Evolutionary conservation across 2,797 vertebrate species (phyloP).

Genomic region (Amphiprion clarkii): DNA sequence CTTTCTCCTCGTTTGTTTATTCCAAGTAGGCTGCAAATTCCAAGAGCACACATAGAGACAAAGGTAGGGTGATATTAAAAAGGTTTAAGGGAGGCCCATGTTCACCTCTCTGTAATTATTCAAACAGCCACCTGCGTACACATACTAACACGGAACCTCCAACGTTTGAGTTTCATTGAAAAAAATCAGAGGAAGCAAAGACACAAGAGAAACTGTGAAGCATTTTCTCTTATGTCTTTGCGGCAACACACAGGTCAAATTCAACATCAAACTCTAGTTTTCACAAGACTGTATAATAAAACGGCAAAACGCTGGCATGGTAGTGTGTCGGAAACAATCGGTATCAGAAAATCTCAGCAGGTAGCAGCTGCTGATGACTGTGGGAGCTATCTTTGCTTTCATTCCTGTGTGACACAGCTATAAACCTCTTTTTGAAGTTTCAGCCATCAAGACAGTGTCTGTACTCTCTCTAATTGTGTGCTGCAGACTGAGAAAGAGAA

Average conservation of each 20-base stretch:
- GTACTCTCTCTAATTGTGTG: slow-evolving; percentile 21
- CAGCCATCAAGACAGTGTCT: slow-evolving; percentile 1
- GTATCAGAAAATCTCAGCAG: background rate
- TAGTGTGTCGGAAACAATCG: background rate
- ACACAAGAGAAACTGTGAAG: background rate
- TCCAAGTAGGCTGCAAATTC: slow-evolving; percentile 31
- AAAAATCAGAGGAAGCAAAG: background rate
- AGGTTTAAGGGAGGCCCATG: slow-evolving; percentile 35
- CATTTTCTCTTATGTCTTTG: background rate
- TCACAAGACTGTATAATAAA: background rate
- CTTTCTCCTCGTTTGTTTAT: slow-evolving; percentile 20
- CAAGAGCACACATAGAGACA: slow-evolving; percentile 24
- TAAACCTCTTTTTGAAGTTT: slow-evolving; percentile 19
- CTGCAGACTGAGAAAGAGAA: slow-evolving; percentile 5
- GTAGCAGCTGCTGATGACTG: background rate
- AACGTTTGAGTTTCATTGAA: background rate
- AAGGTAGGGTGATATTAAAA: slow-evolving; percentile 24
- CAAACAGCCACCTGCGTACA: background rate
- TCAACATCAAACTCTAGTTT: slow-evolving; percentile 7
- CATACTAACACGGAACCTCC: background rate
- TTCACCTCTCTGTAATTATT: background rate
- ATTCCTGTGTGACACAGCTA: slow-evolving; percentile 5
- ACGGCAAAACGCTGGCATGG: background rate
- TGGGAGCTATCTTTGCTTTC: slow-evolving; percentile 4
- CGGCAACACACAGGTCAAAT: background rate